Evolutionary conservation across 1,140 invertebrate species (phyloP), one percentile per base, ranked within the genome.

Genomic region (Telenomus remus): DNA sequence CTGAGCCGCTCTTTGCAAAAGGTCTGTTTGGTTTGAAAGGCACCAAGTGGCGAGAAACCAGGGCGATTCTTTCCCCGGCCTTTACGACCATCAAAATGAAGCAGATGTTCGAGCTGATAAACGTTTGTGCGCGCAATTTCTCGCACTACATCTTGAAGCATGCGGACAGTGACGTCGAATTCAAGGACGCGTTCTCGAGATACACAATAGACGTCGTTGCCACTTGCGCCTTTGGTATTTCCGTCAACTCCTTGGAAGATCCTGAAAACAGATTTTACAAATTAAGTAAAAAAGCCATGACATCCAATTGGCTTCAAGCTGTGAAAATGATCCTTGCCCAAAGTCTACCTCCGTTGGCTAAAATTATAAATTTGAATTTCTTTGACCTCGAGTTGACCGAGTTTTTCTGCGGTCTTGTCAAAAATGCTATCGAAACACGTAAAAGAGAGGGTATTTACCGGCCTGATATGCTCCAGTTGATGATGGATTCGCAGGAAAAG

Each of bases 191-290:
- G 0, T 87, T 85, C 54, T 85, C 83, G 8, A 64, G 61, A 54
- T 70, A 65, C 27, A 86, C 89, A 0, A 88, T 88, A 66, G 90
- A 91, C 55, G 81, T 89, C 3, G 91, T 91, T 47, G 89, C 89
- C 0, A 86, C 84, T 0, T 84, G 84, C 6, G 89, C 89, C 0
- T 90, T 91, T 61, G 90, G 90, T 0, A 75, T 91, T 0, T 79
- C 87, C 13, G 82, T 87, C 12, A 84, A 89, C 73, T 89, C 89
- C 0, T 82, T 89, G 15, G 75, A 85, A 48, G 75, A 88, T 43
- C 82, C 79, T 0, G 60, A 89, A 0, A 89, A 90, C 61, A 82
- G 89, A 37, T 90, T 90, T 78, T 88, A 84, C 54, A 37, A 82
- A 3, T 86, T 88, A 51, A 89, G 88, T 0, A 83, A 85, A 55